Evolutionary conservation across 2,113 vertebrate genomes (phyloP).

Genomic region (Eubucco bourcierii): DNA sequence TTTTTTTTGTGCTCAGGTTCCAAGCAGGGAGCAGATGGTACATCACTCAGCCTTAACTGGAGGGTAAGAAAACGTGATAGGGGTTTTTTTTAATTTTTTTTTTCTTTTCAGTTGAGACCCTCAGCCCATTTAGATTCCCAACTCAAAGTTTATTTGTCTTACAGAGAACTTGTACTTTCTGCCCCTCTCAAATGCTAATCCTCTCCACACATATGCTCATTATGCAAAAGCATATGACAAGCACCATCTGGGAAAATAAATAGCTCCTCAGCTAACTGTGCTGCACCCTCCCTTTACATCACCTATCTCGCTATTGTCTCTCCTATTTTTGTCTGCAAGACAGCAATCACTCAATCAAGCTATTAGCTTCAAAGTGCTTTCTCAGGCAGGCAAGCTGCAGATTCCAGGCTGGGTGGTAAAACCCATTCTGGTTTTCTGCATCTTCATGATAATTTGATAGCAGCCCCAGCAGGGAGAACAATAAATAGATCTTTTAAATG

Average conservation of each 20-base stretch:
- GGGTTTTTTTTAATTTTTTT: too few species aligned
- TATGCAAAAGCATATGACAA: constrained; percentile 72
- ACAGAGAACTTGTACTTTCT: constrained; percentile 57
- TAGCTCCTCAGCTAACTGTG: constrained; percentile 40
- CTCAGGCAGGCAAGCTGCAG: constrained; percentile 19
- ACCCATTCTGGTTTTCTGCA: neutral
- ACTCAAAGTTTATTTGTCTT: constrained; percentile 60
- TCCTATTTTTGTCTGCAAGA: constrained; percentile 59
- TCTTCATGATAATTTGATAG: neutral
- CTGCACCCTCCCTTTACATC: constrained; percentile 41
- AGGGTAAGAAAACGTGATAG: constrained; percentile 61
- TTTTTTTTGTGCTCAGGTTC: constrained; percentile 21
- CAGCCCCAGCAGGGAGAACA: neutral
- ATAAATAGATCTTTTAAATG: neutral
- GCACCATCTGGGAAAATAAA: constrained; percentile 71
- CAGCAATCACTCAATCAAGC: constrained; percentile 34
- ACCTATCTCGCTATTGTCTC: constrained; percentile 59
- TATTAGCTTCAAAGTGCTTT: constrained; percentile 12
- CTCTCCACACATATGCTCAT: constrained; percentile 65
- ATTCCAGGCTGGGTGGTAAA: neutral
- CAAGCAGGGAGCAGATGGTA: constrained; percentile 64
- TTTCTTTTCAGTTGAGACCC: constrained; percentile 24
- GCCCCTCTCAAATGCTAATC: constrained; percentile 60
- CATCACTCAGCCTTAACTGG: constrained; percentile 66
- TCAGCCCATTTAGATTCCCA: constrained; percentile 51